A percentile compares a stretch with the other conserved stretches of the same genome.
These are phyloP conservation scores for Orientallactaga bullata DNA, from an alignment of 2,113 vertebrate species.

Conservation along the genomic window DNA sequence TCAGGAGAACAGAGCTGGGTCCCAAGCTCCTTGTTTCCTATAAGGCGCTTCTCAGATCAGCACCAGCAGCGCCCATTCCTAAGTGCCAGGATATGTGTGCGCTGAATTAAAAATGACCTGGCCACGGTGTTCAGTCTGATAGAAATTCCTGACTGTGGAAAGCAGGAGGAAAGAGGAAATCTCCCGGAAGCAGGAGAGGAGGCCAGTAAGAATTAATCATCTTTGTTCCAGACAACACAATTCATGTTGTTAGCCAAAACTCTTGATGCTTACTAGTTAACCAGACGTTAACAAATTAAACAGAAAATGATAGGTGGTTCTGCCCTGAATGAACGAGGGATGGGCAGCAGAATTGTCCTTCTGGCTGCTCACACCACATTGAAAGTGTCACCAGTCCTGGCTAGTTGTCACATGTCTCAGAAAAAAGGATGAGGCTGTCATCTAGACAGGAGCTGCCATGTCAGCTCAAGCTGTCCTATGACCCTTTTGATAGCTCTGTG, in stretches of 20 bases:
- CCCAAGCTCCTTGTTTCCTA: background rate
- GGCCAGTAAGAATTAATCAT: background rate
- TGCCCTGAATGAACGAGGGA: background rate
- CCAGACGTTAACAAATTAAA: background rate
- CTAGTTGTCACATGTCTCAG: background rate
- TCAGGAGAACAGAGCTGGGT: background rate
- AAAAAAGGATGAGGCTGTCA: background rate
- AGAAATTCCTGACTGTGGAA: background rate
- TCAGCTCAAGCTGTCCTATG: background rate
- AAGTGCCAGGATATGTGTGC: too few relatives aligned
- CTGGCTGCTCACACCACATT: background rate
- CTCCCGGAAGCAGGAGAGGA: background rate
- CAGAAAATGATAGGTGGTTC: too few relatives aligned
- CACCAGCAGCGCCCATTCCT: too few relatives aligned
- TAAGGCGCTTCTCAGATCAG: fast-evolving
- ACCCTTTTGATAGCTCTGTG: background rate
- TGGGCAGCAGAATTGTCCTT: background rate
- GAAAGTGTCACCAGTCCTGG: background rate
- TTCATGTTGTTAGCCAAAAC: background rate
- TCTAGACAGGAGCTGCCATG: background rate
- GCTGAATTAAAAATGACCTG: too few relatives aligned
- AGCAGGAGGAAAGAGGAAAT: background rate
- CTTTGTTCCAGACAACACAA: constrained; percentile 9
- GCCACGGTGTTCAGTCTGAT: background rate
- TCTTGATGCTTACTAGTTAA: background rate